Conservation (phyloP, 1,140 invertebrate species). For the Potamilus streckersoni region DNA sequence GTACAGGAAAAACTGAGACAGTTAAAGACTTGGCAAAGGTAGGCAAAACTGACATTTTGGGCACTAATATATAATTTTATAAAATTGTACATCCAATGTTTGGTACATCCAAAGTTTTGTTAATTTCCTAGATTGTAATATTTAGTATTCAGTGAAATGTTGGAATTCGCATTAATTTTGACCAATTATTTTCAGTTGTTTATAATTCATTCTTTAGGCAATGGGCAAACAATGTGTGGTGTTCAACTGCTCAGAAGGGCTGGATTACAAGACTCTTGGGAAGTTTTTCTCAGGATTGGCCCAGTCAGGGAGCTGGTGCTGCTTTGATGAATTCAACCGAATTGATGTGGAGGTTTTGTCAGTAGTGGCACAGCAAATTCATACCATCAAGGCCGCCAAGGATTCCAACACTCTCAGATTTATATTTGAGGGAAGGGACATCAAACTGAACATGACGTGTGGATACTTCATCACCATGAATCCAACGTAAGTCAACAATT, state of each 20-base stretch:
- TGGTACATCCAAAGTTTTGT: no score
- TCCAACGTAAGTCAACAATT: constrained; percentile 75
- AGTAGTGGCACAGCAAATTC: constrained; percentile 72
- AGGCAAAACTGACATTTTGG: neutral
- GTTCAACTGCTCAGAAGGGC: constrained; percentile 63
- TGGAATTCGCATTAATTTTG: constrained; percentile 1
- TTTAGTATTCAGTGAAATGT: neutral
- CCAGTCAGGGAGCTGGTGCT: constrained; percentile 89
- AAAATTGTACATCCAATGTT: no score
- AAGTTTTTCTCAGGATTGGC: constrained; percentile 86
- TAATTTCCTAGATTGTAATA: no score
- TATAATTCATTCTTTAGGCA: constrained; percentile 74
- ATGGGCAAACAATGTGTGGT: constrained; percentile 75
- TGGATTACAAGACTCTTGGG: constrained; percentile 65
- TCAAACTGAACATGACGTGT: constrained; percentile 64
- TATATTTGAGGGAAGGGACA: constrained; percentile 67
- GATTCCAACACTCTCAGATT: constrained; percentile 56
- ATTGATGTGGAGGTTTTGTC: constrained; percentile 91
- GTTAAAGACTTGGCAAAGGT: constrained; percentile 86
- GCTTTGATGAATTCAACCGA: constrained; percentile 91
- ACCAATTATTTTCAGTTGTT: neutral
- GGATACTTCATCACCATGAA: constrained; percentile 72
- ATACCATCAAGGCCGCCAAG: constrained; percentile 64
- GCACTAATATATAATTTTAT: no score
- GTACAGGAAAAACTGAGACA: constrained; percentile 68